Percentiles rank a stretch among this genome's conserved stretches.
Evolutionary conservation across 2,113 vertebrate species (phyloP).

Genomic region (Eubucco bourcierii): DNA sequence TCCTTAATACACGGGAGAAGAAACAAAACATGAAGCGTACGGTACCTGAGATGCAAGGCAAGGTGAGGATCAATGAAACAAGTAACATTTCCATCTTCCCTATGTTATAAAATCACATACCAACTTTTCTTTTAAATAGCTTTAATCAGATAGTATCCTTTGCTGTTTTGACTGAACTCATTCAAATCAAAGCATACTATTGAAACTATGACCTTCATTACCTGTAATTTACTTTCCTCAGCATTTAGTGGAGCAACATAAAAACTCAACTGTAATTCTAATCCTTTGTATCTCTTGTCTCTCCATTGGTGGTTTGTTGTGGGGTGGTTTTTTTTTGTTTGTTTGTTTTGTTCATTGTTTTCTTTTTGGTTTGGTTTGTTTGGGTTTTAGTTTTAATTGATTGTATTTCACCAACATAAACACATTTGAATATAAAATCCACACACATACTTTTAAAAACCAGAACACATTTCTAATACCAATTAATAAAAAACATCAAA

Average conservation of each 20-base stretch:
- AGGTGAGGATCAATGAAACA: background rate
- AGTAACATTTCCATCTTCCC: background rate
- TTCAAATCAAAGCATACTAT: background rate
- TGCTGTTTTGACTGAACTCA: background rate
- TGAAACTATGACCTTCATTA: background rate
- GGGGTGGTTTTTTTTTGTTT: no score
- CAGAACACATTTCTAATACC: background rate
- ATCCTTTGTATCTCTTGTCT: rapidly evolving
- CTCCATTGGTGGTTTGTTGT: background rate
- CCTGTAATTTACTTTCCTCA: background rate
- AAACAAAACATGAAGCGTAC: background rate
- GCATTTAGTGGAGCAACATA: background rate
- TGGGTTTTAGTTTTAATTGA: background rate
- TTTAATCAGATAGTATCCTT: background rate
- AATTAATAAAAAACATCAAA: background rate
- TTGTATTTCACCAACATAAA: background rate
- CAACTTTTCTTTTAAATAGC: background rate
- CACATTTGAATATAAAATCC: background rate
- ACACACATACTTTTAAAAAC: background rate
- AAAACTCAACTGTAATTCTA: background rate
- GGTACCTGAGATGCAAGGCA: background rate
- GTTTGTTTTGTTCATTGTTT: background rate
- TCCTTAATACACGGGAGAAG: background rate
- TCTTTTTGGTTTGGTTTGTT: background rate
- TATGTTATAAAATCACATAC: background rate